phyloP scores from a whole-genome alignment of 1,140 invertebrate species.

The Lithobius niger region DNA sequence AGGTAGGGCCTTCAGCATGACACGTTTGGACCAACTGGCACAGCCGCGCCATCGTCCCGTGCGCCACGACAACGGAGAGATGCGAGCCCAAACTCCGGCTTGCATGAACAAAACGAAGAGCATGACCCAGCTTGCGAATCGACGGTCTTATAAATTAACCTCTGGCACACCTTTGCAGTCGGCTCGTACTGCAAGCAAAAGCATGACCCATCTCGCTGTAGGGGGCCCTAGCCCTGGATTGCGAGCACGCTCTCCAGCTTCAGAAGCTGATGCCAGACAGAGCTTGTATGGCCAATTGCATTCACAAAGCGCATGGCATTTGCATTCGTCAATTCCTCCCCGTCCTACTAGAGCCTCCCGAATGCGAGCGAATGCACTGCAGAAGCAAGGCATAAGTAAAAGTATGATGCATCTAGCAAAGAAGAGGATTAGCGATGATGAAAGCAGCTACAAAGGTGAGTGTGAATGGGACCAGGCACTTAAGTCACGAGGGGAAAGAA shows the following conservation, averaged over 20 bases:
- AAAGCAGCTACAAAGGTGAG: neutral
- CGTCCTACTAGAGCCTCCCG: neutral
- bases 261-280: constrained; percentile 12
- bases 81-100: too few relatives aligned
- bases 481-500: too few relatives aligned
- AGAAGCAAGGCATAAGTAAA: constrained; percentile 8
- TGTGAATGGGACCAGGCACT: too few relatives aligned
- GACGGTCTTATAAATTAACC: neutral
- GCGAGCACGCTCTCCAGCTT: constrained; percentile 17
- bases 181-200: constrained; percentile 23
- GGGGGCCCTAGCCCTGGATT: constrained; percentile 38
- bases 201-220: constrained; percentile 30
- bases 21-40: constrained; percentile 68
- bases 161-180: neutral
- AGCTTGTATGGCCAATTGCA: constrained; percentile 23
- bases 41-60: constrained; percentile 44
- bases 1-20: constrained; percentile 77
- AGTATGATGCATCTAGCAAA: constrained; percentile 6
- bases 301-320: constrained; percentile 10
- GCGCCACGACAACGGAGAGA: too few relatives aligned
- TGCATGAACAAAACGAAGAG: constrained; percentile 14
- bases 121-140: constrained; percentile 1
- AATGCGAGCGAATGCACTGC: constrained; percentile 2
- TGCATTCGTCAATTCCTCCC: constrained; percentile 2
- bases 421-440: constrained; percentile 3